Base-by-base conservation (phyloP, 2,888 invertebrate species). In the Amaurobius ferox region DNA sequence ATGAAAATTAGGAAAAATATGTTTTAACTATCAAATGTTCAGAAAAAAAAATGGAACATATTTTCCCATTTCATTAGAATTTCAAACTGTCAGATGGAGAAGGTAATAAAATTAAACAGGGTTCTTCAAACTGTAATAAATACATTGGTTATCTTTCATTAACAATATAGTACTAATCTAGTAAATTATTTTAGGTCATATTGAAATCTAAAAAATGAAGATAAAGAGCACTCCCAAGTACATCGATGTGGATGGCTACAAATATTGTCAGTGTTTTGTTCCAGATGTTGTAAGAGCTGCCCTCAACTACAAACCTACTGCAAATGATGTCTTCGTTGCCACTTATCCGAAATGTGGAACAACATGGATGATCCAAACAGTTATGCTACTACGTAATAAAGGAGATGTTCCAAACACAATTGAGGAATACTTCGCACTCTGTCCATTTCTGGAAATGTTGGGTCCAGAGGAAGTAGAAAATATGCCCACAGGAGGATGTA, bases 331-430 rank as follows among this genome's bases (percentile, higher is more conserved):
- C 7, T 86, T 86, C 19, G 77, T 88, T 0, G 86, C 74, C 23
- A 88, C 88, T 0, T 88, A 86, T 74, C 86, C 88, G 0, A 88
- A 88, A 66, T 88, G 88, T 19, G 88, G 88, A 2, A 88, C 88
- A 7, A 88, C 88, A 0, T 88, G 88, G 88, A 88, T 80, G 85
- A 79, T 85, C 2, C 80, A 86, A 30, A 88, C 76, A 0, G 80
- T 80, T 6, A 73, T 88, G 70, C 64, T 80, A 0, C 30, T 88
- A 29, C 55, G 76, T 7, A 67, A 73, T 19, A 76, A 88, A 64
- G 88, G 88, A 7, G 35, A 87, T 48, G 55, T 86, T 0, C 86
- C 86, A 0, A n/a, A 74, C 13, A 79, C 79, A 0, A 66, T 76
- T n/a, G 70, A 86, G n/a, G 79, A 86, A 35, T 86, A 86, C 30